Evolutionary conservation across 1,140 invertebrate genomes (phyloP).

Genomic region (Steinernema khuongi): DNA sequence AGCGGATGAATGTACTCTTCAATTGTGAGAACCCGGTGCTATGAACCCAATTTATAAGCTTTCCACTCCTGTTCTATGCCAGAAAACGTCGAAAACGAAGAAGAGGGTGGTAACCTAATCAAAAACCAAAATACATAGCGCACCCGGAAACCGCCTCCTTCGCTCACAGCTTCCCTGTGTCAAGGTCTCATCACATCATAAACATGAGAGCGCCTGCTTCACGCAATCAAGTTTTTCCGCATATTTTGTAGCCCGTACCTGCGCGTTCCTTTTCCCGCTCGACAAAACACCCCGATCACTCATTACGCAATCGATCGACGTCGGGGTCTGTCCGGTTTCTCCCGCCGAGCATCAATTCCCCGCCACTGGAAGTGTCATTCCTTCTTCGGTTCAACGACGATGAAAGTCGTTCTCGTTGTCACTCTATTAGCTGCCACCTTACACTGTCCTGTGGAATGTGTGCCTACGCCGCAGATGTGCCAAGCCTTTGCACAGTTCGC

Average conservation of each 20-base stretch:
- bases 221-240: conserved; percentile 1
- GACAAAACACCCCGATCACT: background rate
- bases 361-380: background rate
- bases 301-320: conserved; percentile 1
- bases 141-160: no score
- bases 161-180: no score
- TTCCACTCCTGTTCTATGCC: no score
- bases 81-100: no score
- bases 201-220: no score
- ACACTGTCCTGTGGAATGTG: background rate
- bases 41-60: no score
- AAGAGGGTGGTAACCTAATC: no score
- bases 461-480: conserved; percentile 38
- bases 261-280: background rate
- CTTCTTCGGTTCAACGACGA: conserved; percentile 9
- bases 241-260: background rate
- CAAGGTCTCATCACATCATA: no score
- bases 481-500: conserved; percentile 36
- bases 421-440: background rate
- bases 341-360: background rate
- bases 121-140: no score
- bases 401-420: background rate
- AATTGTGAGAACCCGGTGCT: no score
- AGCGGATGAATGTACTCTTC: no score
- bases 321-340: background rate